Conservation (phyloP, 2,113 vertebrate species). For the Anoura caudifer region DNA sequence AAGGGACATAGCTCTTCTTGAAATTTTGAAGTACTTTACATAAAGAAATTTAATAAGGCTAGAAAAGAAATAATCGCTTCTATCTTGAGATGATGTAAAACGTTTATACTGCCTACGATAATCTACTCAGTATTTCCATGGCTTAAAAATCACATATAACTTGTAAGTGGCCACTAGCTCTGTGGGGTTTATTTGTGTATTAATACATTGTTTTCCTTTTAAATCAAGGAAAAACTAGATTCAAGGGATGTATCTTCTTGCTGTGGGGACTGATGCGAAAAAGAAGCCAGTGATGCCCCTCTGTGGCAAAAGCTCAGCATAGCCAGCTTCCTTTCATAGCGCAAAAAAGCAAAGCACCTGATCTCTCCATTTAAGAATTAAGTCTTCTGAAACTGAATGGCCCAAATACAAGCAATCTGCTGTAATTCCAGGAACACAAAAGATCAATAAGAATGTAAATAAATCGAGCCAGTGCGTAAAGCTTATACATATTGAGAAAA, state of each 20-base stretch:
- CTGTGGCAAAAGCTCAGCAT: constrained; percentile 67
- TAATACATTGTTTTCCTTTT: constrained; percentile 34
- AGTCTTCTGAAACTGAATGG: neutral
- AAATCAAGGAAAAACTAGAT: constrained; percentile 52
- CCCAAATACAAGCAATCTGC: neutral
- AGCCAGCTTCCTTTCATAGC: neutral
- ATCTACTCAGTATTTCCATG: constrained; percentile 32
- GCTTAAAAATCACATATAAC: constrained; percentile 50
- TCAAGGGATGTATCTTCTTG: constrained; percentile 27
- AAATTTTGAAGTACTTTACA: constrained; percentile 53
- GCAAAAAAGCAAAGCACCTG: neutral
- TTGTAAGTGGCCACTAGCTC: constrained; percentile 37
- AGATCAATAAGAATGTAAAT: constrained; percentile 24
- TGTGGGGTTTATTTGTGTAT: neutral
- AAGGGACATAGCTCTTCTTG: constrained; percentile 24
- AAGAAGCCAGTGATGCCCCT: constrained; percentile 73
- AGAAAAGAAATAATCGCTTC: constrained; percentile 50
- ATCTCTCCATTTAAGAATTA: neutral
- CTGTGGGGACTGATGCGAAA: constrained; percentile 16
- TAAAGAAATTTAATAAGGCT: constrained; percentile 47
- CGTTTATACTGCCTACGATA: constrained; percentile 25
- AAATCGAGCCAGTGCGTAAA: neutral
- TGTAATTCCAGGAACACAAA: neutral
- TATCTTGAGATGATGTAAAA: constrained; percentile 39
- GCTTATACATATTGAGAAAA: constrained; percentile 4